Evolutionary conservation across 2,888 invertebrate species (phyloP).

Genomic region (Lepidochrysops patricia): DNA sequence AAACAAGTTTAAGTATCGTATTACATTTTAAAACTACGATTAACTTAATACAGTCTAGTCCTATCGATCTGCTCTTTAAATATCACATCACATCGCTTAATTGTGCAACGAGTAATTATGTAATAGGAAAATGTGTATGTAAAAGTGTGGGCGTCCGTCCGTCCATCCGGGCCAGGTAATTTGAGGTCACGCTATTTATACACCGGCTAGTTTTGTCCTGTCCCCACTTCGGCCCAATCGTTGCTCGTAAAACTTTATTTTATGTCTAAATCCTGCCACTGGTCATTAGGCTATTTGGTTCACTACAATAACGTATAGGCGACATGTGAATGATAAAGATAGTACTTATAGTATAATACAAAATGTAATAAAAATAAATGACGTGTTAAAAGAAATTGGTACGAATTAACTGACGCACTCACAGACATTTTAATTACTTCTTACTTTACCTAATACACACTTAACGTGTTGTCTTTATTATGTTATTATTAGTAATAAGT

Average conservation of each 20-base stretch:
- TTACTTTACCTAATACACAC: too few species aligned
- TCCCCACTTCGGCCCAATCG: background rate
- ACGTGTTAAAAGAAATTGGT: too few species aligned
- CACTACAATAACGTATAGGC: background rate
- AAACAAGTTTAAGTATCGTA: too few species aligned
- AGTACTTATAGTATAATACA: background rate
- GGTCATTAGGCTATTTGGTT: background rate
- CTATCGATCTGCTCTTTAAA: background rate
- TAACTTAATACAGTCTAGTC: background rate
- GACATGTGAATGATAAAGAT: background rate
- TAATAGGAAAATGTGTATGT: background rate
- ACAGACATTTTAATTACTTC: too few species aligned
- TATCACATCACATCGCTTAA: background rate
- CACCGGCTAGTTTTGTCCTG: background rate
- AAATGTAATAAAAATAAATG: background rate
- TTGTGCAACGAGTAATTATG: background rate
- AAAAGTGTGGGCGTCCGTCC: conserved; percentile 4
- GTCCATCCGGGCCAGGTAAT: background rate
- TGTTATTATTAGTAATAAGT: too few species aligned
- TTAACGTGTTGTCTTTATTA: too few species aligned
- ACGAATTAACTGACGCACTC: too few species aligned
- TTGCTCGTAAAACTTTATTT: background rate
- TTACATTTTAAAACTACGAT: background rate
- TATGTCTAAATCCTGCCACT: background rate
- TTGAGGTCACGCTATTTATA: conserved; percentile 10